Evolutionary conservation across 1,140 invertebrate genomes (phyloP).

Genomic region (Leptinotarsa texana): DNA sequence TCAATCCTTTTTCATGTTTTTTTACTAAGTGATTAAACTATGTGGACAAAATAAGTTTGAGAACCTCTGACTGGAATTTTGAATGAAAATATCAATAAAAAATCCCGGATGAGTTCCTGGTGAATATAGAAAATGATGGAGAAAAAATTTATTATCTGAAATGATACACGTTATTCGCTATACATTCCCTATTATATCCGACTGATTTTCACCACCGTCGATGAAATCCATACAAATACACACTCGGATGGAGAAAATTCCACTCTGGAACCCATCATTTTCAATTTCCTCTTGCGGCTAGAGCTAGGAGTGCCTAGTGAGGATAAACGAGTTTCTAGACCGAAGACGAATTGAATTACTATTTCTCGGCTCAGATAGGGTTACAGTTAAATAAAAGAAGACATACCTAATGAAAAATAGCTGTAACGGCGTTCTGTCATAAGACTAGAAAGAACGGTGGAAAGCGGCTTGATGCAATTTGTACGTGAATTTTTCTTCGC

Average conservation of each 20-base stretch:
- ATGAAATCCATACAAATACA: background rate
- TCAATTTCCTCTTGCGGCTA: background rate
- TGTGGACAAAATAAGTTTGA: no score
- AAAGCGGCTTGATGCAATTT: slow-evolving; percentile 25
- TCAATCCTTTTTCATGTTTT: no score
- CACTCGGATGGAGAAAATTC: background rate
- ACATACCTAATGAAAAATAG: slow-evolving; percentile 14
- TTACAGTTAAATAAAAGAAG: background rate
- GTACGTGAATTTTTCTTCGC: slow-evolving; percentile 23
- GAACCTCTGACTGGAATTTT: no score
- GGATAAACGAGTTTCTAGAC: slow-evolving; percentile 13
- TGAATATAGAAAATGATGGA: no score
- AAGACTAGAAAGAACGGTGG: slow-evolving; percentile 18
- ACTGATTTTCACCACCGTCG: no score
- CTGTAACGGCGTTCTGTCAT: background rate
- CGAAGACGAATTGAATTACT: slow-evolving; percentile 13
- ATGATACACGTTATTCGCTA: no score
- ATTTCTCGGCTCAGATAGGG: slow-evolving; percentile 10
- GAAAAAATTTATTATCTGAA: no score
- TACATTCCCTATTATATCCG: no score
- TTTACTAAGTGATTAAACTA: no score
- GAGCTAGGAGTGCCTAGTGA: background rate
- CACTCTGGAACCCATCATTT: background rate
- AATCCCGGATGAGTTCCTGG: no score
- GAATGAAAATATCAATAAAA: no score